Evolutionary conservation across 2,113 vertebrate species (phyloP).

Genomic region (Ramphastos sulfuratus): DNA sequence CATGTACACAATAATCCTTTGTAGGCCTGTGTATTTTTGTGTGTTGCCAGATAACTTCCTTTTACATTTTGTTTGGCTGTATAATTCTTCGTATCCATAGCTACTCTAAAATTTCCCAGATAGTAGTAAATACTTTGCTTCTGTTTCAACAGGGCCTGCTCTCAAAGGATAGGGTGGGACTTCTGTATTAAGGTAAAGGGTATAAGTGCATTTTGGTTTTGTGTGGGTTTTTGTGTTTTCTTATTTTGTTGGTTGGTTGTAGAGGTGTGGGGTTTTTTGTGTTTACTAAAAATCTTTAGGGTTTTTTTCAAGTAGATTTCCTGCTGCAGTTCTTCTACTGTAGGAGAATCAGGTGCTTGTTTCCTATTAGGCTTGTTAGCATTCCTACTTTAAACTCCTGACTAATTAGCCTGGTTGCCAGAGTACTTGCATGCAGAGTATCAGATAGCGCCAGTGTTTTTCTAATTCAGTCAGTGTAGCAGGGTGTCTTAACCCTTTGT

Average conservation of each 20-base stretch:
- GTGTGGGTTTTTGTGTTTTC: neutral
- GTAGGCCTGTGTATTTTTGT: neutral
- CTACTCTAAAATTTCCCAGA: neutral
- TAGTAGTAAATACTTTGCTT: neutral
- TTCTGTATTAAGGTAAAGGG: neutral
- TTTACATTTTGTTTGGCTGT: neutral
- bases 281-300: too few relatives aligned
- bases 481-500: slow-evolving; percentile 13
- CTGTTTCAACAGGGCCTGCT: neutral
- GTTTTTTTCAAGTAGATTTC: neutral
- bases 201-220: neutral
- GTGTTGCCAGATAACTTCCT: neutral
- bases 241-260: neutral
- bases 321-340: neutral
- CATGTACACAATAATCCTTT: neutral
- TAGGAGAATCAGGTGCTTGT: slow-evolving; percentile 48
- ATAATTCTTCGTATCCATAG: neutral
- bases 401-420: slow-evolving; percentile 50
- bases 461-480: neutral
- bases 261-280: neutral
- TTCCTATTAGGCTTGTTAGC: slow-evolving; percentile 19
- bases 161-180: neutral
- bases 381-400: slow-evolving; percentile 39
- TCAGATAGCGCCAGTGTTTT: neutral
- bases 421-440: slow-evolving; percentile 9